Base-by-base conservation (phyloP, 2,888 invertebrate genomes). In the Nomada goodeniana region DNA sequence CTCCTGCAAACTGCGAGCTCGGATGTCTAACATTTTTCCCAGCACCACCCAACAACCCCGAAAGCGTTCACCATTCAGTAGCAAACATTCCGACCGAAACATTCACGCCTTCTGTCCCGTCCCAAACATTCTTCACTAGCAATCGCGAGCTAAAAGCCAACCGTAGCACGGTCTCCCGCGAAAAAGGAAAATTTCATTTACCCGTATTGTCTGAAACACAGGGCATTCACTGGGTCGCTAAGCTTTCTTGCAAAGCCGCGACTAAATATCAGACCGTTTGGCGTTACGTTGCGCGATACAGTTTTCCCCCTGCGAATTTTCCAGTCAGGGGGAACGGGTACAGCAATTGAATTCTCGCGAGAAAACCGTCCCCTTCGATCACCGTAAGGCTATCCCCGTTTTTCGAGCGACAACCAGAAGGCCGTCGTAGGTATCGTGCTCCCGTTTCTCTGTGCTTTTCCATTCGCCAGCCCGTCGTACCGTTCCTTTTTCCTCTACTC, bases 281-380 rank as follows among this genome's bases (percentile, higher is more conserved):
- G 0, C 9, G 2, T 36, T 11, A 36, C 26, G 15, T 1, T 52
- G 15, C 18, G 0, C 3, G 18, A 47, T 4, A 11, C 26, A 20
- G 20, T 4, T n/a, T 36, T 13, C 20, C n/a, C 67, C 9, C 13
- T 11, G 15, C 13, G 1, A 23, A 26, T 52, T 9, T 36, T 23
- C 36, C 42, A 36, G 10, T 23, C 18, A 23, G 63, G 61, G 71
- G 29, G 65, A 74, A 82, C 53, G 69, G 69, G 52, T 29, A 47
- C 2, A 50, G 2, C 64, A 57, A 84, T 82, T 74, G 77, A 88
- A 86, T 88, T 71, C 78, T 76, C 75, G 71, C 71, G 76, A 72
- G 71, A 44, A 76, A 72, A 68, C 23, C 69, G 53, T 63, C 26
- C 69, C 57, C 3, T 55, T 68, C 76, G 83, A 86, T 73, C 59